phyloP scores from a whole-genome alignment of 2,113 vertebrate genomes.

The Enhydra lutris region DNA sequence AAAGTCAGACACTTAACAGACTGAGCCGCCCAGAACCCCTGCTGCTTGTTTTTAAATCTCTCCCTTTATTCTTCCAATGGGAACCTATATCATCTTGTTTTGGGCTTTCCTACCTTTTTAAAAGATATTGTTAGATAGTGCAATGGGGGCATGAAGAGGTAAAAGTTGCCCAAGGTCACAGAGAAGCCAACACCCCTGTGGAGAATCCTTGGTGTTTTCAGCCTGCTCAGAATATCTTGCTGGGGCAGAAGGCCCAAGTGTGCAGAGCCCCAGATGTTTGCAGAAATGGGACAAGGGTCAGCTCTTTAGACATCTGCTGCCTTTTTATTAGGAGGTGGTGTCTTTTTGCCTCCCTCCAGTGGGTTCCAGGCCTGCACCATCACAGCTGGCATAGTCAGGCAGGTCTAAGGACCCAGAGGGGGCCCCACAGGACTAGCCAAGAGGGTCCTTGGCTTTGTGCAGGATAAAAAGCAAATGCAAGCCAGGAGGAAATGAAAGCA shows the following conservation, averaged over 20 bases:
- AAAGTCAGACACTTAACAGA: no score
- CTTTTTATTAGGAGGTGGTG: background rate
- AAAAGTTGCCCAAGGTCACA: fast-evolving
- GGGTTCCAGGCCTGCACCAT: background rate
- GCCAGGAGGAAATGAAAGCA: background rate
- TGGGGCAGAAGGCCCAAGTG: background rate
- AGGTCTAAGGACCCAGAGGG: background rate
- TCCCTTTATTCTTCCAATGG: background rate
- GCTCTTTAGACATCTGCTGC: background rate
- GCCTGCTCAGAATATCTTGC: background rate
- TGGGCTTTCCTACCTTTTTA: background rate
- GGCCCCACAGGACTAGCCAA: background rate
- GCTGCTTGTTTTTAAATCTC: background rate
- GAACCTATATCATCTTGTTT: background rate
- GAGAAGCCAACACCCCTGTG: background rate
- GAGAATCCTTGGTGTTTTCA: background rate
- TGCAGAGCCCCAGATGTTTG: background rate
- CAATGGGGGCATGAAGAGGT: constrained; percentile 23
- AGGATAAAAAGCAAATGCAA: background rate
- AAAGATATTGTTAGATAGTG: background rate
- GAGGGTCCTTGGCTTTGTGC: background rate
- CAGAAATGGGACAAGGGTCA: background rate
- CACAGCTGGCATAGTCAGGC: background rate
- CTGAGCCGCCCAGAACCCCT: background rate
- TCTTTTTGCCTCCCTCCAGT: background rate